Evolutionary conservation across 2,888 invertebrate genomes (phyloP).

Genomic region (Stenodera caucasica): DNA sequence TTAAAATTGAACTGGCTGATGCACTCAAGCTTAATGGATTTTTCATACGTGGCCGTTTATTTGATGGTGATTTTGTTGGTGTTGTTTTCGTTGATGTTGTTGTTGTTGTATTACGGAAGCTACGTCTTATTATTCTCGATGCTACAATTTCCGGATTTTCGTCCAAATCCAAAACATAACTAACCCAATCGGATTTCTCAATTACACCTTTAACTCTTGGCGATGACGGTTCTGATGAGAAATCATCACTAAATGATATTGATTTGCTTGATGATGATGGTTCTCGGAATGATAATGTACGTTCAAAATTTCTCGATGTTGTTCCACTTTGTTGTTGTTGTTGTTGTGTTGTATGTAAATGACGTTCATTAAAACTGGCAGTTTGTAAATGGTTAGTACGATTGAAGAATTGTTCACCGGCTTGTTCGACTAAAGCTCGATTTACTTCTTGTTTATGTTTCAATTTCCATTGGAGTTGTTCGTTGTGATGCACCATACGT

Average conservation of each 20-base stretch:
- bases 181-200: conserved; percentile 83
- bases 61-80: conserved; percentile 49
- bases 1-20: conserved; percentile 58
- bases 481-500: conserved; percentile 78
- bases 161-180: conserved; percentile 81
- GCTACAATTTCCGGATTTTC: conserved; percentile 73
- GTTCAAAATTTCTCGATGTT: conserved; percentile 40
- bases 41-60: conserved; percentile 55
- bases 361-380: conserved; percentile 48
- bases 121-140: conserved; percentile 69
- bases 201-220: conserved; percentile 82
- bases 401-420: conserved; percentile 41
- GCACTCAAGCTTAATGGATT: conserved; percentile 57
- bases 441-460: conserved; percentile 79
- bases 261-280: conserved; percentile 39
- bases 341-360: conserved; percentile 28
- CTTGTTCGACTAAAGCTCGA: conserved; percentile 52
- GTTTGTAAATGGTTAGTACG: conserved; percentile 42
- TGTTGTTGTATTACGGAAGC: conserved; percentile 61
- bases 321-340: not conserved
- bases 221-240: conserved; percentile 64
- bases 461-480: conserved; percentile 85
- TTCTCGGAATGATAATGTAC: conserved; percentile 48
- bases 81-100: conserved; percentile 55
- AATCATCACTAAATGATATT: conserved; percentile 42